Conservation (phyloP, 2,113 vertebrate genomes). For the Onychostruthus taczanowskii region DNA sequence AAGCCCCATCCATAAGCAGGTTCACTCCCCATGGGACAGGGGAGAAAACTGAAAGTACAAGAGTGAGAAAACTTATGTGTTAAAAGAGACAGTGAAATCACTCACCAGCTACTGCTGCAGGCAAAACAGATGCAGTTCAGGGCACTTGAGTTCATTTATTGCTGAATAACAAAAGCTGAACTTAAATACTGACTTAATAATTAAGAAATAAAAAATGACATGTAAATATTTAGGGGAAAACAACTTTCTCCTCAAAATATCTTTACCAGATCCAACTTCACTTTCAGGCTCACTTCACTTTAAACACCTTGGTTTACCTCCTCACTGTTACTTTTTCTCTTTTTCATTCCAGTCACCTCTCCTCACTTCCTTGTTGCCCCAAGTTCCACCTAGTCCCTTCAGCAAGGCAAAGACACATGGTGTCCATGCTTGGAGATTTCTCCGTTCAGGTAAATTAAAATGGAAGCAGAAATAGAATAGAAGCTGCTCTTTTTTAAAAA, state of each 20-base stretch:
- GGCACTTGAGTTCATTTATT: neutral
- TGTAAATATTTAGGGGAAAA: neutral
- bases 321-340: neutral
- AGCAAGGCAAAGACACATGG: accelerated
- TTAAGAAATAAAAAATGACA: neutral
- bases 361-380: neutral
- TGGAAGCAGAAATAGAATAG: neutral
- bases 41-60: neutral
- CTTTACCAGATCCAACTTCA: neutral
- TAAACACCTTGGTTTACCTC: neutral
- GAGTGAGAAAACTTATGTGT: neutral
- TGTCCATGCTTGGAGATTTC: neutral
- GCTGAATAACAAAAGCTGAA: neutral
- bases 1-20: neutral
- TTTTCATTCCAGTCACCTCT: neutral
- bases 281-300: neutral
- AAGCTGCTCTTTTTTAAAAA: neutral
- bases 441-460: neutral
- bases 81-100: neutral
- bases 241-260: neutral
- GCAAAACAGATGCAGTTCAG: neutral
- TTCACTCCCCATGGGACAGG: neutral
- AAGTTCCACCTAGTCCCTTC: neutral
- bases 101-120: neutral
- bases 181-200: neutral